Percentiles rank a stretch among this genome's conserved stretches.
Evolutionary conservation across 2,888 invertebrate genomes (phyloP).

Genomic region (Notodonta ziczac): DNA sequence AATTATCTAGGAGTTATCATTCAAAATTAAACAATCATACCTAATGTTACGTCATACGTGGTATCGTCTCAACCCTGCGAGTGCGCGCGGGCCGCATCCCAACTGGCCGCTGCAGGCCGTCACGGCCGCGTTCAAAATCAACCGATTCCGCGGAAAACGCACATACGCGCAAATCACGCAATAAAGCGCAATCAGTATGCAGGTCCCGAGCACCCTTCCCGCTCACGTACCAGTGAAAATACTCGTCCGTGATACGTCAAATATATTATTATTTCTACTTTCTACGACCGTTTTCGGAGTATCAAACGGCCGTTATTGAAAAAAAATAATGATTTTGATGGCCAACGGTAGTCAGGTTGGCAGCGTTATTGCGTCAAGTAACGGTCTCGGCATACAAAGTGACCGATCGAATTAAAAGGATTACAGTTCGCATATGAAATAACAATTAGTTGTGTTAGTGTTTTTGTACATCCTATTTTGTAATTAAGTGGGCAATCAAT

Average conservation of each 20-base stretch:
- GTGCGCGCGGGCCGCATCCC: conserved; percentile 26
- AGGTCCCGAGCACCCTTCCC: conserved; percentile 60
- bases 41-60: conserved; percentile 22
- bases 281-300: conserved; percentile 69
- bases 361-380: conserved; percentile 31
- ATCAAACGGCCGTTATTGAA: conserved; percentile 51
- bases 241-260: conserved; percentile 64
- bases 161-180: conserved; percentile 54
- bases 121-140: conserved; percentile 33
- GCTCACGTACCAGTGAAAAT: conserved; percentile 74
- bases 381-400: conserved; percentile 40
- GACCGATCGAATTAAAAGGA: conserved; percentile 37
- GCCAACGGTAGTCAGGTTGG: conserved; percentile 10
- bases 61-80: conserved; percentile 30
- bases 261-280: conserved; percentile 70
- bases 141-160: conserved; percentile 46
- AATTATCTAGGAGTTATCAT: background rate
- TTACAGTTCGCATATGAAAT: conserved; percentile 40
- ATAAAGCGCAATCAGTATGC: conserved; percentile 70
- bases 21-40: conserved; percentile 22
- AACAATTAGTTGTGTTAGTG: conserved; percentile 34
- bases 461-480: conserved; percentile 36
- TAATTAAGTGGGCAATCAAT: conserved; percentile 44
- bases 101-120: conserved; percentile 17
- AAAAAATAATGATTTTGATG: conserved; percentile 51